These are phyloP conservation scores for Luffia ferchaultella DNA, from an alignment of 2,888 invertebrate genomes.

Conservation along the genomic window DNA sequence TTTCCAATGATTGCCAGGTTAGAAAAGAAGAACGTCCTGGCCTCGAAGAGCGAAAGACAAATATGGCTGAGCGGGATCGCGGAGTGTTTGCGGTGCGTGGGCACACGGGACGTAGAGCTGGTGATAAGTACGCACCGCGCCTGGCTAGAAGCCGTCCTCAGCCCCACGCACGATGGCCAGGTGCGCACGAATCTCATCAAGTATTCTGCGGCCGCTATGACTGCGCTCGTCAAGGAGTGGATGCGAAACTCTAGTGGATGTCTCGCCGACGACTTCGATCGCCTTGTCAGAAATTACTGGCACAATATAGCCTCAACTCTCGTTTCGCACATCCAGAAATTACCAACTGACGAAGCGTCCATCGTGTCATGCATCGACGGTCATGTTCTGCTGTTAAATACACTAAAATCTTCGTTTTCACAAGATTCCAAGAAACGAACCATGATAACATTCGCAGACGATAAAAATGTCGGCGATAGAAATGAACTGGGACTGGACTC, in stretches of 20 bases:
- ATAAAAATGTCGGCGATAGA: conserved; percentile 31
- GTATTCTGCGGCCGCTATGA: conserved; percentile 28
- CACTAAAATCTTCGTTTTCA: conserved; percentile 26
- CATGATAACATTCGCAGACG: conserved; percentile 55
- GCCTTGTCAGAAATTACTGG: conserved; percentile 42
- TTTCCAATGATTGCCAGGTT: too few relatives aligned
- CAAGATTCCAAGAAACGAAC: conserved; percentile 26
- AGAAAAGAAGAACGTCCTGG: conserved; percentile 62
- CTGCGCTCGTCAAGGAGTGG: conserved; percentile 35
- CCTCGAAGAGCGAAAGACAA: conserved; percentile 73
- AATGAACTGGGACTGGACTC: background rate
- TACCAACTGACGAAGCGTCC: conserved; percentile 43
- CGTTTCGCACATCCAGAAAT: conserved; percentile 28
- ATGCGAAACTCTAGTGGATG: conserved; percentile 28
- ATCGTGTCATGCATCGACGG: conserved; percentile 44
- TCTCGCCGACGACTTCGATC: conserved; percentile 28
- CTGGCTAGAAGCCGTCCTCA: background rate
- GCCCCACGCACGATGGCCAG: conserved; percentile 13
- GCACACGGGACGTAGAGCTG: conserved; percentile 18
- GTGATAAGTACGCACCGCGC: background rate
- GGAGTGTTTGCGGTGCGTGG: conserved; percentile 76
- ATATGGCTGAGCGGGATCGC: conserved; percentile 73
- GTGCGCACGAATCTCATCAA: conserved; percentile 24
- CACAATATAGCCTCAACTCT: conserved; percentile 37
- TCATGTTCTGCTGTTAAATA: conserved; percentile 32